A percentile compares a stretch with the other conserved stretches of the same genome.
phyloP scores from a whole-genome alignment of 2,888 invertebrate species.

The Anagyrus pseudococci region DNA sequence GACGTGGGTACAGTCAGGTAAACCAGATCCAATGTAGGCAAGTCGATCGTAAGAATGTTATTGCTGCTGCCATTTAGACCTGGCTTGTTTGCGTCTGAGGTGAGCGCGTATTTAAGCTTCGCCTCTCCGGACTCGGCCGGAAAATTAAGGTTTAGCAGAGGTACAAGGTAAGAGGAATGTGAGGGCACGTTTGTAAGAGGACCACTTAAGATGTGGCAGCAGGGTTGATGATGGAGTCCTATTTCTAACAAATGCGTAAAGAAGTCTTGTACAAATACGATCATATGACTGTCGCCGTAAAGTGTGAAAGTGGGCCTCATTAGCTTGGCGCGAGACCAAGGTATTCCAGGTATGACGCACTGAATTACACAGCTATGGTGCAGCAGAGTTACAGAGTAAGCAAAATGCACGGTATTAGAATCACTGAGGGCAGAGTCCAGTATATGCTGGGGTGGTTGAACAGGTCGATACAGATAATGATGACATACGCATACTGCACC shows the following conservation, averaged over 20 bases:
- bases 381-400: conserved; percentile 82
- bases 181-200: conserved; percentile 67
- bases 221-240: conserved; percentile 82
- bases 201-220: conserved; percentile 75
- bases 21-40: conserved; percentile 77
- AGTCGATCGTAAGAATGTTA: conserved; percentile 61
- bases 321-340: conserved; percentile 79
- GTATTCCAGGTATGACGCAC: conserved; percentile 81
- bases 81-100: conserved; percentile 30
- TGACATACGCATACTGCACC: conserved; percentile 82
- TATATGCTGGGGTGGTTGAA: conserved; percentile 62
- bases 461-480: conserved; percentile 82
- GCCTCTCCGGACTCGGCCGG: not conserved
- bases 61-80: conserved; percentile 38
- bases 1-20: conserved; percentile 71
- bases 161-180: conserved; percentile 72
- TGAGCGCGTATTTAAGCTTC: conserved; percentile 26
- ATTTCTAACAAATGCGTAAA: conserved; percentile 88
- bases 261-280: conserved; percentile 83
- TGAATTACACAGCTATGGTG: conserved; percentile 86
- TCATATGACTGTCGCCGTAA: conserved; percentile 78
- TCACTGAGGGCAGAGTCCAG: conserved; percentile 61
- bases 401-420: conserved; percentile 77
- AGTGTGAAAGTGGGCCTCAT: conserved; percentile 80
- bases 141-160: conserved; percentile 66